phyloP scores from a whole-genome alignment of 2,888 invertebrate species.

The Acanthosepion lycidas region DNA sequence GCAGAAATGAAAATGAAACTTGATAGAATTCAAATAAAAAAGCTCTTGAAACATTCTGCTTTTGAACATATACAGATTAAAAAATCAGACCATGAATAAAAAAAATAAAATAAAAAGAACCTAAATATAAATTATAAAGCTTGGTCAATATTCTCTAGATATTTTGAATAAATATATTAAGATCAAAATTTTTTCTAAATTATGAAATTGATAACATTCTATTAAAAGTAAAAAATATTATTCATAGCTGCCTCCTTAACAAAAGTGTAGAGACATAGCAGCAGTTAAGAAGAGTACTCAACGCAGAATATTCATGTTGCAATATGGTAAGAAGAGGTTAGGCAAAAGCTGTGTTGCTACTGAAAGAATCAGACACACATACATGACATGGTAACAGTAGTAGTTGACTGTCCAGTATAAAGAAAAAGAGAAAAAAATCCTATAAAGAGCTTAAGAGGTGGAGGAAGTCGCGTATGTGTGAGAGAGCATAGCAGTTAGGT shows the following conservation, averaged over 20 bases:
- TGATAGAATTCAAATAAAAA: too few relatives aligned
- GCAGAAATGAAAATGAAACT: too few relatives aligned
- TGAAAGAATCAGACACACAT: not conserved
- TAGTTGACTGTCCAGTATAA: constrained; percentile 33
- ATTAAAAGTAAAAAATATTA: not conserved
- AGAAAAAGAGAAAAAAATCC: not conserved
- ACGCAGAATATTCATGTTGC: not conserved
- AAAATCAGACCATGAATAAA: too few relatives aligned
- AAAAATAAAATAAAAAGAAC: too few relatives aligned
- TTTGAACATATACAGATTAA: too few relatives aligned
- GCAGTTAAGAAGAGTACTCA: not conserved
- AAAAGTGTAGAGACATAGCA: not conserved
- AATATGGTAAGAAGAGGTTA: not conserved
- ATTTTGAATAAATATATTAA: not conserved
- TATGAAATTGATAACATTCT: not conserved
- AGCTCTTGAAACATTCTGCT: too few relatives aligned
- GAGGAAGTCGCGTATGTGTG: not conserved
- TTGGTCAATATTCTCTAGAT: too few relatives aligned
- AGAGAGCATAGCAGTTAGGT: not conserved
- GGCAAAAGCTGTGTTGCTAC: not conserved
- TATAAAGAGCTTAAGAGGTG: not conserved
- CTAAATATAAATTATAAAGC: too few relatives aligned
- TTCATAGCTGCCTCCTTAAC: not conserved
- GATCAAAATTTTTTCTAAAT: not conserved
- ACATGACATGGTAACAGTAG: not conserved